Base-by-base conservation (phyloP, 1,140 invertebrate genomes). In the Aporrectodea caliginosa region DNA sequence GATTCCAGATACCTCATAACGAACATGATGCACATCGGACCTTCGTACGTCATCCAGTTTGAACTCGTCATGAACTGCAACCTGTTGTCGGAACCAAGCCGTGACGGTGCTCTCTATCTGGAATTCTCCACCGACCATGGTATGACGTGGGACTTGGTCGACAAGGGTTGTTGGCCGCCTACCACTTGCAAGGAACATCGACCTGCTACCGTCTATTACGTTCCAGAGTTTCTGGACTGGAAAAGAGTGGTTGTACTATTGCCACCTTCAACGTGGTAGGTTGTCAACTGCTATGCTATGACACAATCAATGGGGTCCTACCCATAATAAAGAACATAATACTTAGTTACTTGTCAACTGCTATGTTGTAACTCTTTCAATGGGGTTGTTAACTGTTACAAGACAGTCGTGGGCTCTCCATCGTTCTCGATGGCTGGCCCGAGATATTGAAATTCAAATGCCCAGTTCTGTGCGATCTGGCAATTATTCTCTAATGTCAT, bases 101-200 rank as follows among this genome's bases (percentile, higher is more conserved):
- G 81, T 14, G 84, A 87, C 75, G 88, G 88, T 78, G 74, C 83
- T 32, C 78, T 89, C 1, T 84, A 87, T 73, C 84, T 90, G 70
- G 88, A 90, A 81, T 90, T 88, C 83, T 90, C 89, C 1, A 83
- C 85, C 6, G 87, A 90, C 82, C 88, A 89, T 81, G 89, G 89
- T 1, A 84, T 89, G 58, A 86, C 84, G 35, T 90, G 89, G 89
- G 77, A 82, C 16, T 81, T 80, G 31, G 82, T 85, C 0, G 29
- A 75, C 32, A 84, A 85, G 31, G 84, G 86, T 6, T 89, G 88
- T 77, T 79, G 87, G n/a, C 88, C 86, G 12, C 86, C 88, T 0
- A 82, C 78, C n/a, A 81, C 84, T 27, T 89, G 88, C 83, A 82
- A 85, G 32, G 82, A 83, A 31, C 85, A 86, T 73, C 84, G 84